Conservation (phyloP, 2,888 invertebrate species). For the Resseliella maxima region DNA sequence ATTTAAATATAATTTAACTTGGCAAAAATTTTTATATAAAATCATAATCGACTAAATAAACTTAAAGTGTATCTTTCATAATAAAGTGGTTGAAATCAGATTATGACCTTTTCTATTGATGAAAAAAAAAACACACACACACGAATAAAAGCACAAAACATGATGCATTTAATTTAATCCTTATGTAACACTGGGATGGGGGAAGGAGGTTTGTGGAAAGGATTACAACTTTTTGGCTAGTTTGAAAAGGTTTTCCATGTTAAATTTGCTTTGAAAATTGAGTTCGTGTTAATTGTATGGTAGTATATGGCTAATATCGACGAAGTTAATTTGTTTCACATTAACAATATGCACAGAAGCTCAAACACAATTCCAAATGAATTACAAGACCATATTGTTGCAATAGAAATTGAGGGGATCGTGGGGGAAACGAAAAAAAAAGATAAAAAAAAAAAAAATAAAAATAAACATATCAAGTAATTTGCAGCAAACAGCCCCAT, state of each 20-base stretch:
- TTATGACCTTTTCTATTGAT: background rate
- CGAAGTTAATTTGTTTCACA: constrained; percentile 40
- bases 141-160: background rate
- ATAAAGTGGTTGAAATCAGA: constrained; percentile 2
- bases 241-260: constrained; percentile 20
- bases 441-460: background rate
- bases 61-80: background rate
- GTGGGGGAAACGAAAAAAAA: background rate
- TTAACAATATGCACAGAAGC: background rate
- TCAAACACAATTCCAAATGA: background rate
- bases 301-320: background rate
- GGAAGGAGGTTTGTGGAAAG: background rate
- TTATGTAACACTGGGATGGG: no score
- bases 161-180: background rate
- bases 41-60: background rate
- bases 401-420: background rate
- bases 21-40: constrained; percentile 33
- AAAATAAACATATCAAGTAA: constrained; percentile 46
- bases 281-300: background rate
- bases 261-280: background rate
- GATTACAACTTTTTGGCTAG: background rate
- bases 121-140: background rate
- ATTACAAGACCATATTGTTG: background rate
- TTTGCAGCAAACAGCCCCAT: constrained; percentile 36
- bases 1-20: background rate